Evolutionary conservation across 2,113 vertebrate species (phyloP).

Genomic region (Melanostigma gelatinosum): DNA sequence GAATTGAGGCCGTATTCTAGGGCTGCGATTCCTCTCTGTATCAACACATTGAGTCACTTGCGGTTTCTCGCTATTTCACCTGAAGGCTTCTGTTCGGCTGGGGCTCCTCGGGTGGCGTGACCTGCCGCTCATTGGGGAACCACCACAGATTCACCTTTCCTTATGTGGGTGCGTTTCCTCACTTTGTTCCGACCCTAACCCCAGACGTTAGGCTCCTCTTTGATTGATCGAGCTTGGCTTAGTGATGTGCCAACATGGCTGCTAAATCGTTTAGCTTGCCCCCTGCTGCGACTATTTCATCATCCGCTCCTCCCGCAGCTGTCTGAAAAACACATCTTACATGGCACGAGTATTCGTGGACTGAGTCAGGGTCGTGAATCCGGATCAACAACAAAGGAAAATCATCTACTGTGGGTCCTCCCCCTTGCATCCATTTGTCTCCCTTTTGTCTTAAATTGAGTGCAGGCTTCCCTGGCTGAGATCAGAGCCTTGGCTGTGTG

Average conservation of each 20-base stretch:
- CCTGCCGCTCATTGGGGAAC: background rate
- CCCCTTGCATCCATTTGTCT: conserved; percentile 26
- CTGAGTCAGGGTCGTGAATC: conserved; percentile 67
- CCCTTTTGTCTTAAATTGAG: conserved; percentile 70
- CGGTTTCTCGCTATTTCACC: conserved; percentile 38
- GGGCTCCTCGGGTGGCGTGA: background rate
- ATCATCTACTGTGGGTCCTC: conserved; percentile 48
- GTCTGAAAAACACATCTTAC: conserved; percentile 49
- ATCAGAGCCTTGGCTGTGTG: conserved; percentile 54
- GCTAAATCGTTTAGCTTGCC: conserved; percentile 20
- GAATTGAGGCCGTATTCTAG: conserved; percentile 16
- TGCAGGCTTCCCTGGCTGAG: conserved; percentile 63
- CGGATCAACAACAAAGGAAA: conserved; percentile 62
- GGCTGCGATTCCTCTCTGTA: conserved; percentile 28
- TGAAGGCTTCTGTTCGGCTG: conserved; percentile 32
- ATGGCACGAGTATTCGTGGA: conserved; percentile 30
- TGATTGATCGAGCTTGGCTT: conserved; percentile 20
- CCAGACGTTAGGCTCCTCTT: background rate
- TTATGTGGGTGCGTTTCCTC: background rate
- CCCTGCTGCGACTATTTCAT: conserved; percentile 47
- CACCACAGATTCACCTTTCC: background rate
- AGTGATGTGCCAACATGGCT: conserved; percentile 13
- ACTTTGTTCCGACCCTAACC: conserved; percentile 1
- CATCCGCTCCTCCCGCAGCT: conserved; percentile 48
- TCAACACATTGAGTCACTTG: conserved; percentile 66